Evolutionary conservation across 2,888 invertebrate genomes (phyloP).

Genomic region (Amiota mariae): DNA sequence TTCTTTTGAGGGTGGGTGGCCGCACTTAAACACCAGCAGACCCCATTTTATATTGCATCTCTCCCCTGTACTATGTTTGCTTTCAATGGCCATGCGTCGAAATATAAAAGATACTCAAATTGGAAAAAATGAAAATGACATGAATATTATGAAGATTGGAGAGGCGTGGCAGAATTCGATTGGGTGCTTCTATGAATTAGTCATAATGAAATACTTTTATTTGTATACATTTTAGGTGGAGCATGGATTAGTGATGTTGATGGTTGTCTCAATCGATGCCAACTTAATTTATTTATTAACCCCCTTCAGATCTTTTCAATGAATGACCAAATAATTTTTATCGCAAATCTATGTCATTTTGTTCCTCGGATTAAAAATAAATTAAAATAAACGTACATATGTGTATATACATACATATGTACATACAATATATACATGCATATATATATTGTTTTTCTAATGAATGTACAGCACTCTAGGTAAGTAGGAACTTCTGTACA

Average conservation of each 20-base stretch:
- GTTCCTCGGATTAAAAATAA: too few relatives aligned
- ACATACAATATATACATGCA: too few relatives aligned
- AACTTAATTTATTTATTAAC: too few relatives aligned
- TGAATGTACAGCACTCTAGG: too few relatives aligned
- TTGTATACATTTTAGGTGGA: not conserved
- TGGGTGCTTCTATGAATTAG: constrained; percentile 68
- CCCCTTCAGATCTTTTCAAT: too few relatives aligned
- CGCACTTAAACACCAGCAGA: not conserved
- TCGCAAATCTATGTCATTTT: too few relatives aligned
- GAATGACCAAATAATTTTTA: too few relatives aligned
- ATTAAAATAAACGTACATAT: too few relatives aligned
- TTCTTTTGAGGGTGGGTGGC: constrained; percentile 8
- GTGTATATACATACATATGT: too few relatives aligned
- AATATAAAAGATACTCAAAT: constrained; percentile 14
- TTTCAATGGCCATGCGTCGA: constrained; percentile 22
- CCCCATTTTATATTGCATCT: not conserved
- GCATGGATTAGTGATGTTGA: not conserved
- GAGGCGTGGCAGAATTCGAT: constrained; percentile 54
- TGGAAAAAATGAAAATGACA: not conserved
- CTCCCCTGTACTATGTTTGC: not conserved
- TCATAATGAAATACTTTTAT: constrained; percentile 49
- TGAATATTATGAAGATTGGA: constrained; percentile 11
- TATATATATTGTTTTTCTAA: too few relatives aligned
- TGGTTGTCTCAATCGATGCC: too few relatives aligned
- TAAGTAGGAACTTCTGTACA: too few relatives aligned